These are phyloP conservation scores for Rhynchotus rufescens DNA, from an alignment of 2,797 vertebrate species.

Conservation along the genomic window DNA sequence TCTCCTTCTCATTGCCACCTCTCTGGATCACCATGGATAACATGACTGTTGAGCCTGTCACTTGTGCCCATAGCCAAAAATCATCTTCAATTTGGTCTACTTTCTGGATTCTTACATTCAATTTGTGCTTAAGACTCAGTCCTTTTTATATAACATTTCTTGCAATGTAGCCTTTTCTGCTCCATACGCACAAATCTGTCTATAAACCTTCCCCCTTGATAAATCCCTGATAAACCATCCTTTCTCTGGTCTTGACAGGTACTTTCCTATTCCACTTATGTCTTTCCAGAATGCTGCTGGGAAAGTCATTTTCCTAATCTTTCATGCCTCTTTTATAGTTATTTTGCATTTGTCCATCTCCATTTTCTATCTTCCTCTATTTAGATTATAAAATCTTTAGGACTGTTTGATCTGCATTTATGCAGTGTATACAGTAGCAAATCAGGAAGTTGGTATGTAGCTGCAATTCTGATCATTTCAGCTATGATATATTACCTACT, in stretches of 20 bases:
- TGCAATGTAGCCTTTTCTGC: background rate
- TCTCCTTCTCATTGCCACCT: constrained; percentile 68
- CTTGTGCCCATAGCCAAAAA: constrained; percentile 27
- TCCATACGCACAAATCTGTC: background rate
- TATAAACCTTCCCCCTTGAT: background rate
- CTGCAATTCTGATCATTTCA: background rate
- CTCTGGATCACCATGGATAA: constrained; percentile 24
- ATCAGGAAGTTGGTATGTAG: background rate
- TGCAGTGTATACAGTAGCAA: background rate
- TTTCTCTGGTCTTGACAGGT: background rate
- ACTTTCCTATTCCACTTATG: background rate
- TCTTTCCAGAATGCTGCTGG: background rate
- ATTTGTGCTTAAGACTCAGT: background rate
- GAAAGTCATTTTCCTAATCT: background rate
- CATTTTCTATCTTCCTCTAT: background rate
- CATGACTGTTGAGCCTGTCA: constrained; percentile 20
- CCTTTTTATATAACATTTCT: background rate
- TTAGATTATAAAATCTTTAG: background rate
- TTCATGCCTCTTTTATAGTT: background rate
- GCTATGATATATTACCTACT: background rate
- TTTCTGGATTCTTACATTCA: constrained; percentile 36
- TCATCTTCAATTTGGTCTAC: constrained; percentile 35
- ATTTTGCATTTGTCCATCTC: background rate
- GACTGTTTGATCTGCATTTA: background rate
- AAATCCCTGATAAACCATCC: background rate